Conservation (phyloP, 2,113 vertebrate species). For the Pipra filicauda region DNA sequence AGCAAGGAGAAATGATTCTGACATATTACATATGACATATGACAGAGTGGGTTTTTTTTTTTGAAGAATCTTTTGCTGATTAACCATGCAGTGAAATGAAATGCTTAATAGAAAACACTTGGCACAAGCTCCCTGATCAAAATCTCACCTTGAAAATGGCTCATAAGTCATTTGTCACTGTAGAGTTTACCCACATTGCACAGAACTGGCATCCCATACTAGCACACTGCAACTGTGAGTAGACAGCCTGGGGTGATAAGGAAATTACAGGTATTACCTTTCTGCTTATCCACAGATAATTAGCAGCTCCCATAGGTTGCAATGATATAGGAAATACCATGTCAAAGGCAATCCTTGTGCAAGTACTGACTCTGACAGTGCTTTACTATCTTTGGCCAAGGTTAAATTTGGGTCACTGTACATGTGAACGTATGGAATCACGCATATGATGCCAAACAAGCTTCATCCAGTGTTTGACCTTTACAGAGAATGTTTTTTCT, state of each 20-base stretch:
- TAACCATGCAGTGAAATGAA: constrained; percentile 57
- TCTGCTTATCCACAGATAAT: constrained; percentile 7
- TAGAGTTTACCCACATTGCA: neutral
- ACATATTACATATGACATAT: neutral
- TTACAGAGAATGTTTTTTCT: neutral
- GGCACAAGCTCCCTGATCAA: constrained; percentile 51
- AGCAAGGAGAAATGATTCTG: neutral
- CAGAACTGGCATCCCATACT: neutral
- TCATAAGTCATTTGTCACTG: constrained; percentile 32
- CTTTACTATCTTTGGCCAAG: neutral
- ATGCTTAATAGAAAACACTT: constrained; percentile 54
- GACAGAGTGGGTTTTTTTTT: constrained; percentile 20
- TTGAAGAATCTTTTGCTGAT: constrained; percentile 49
- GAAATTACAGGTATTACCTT: constrained; percentile 41
- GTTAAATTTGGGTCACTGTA: constrained; percentile 20
- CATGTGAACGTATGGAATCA: neutral
- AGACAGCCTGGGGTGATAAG: neutral
- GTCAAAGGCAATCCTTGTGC: constrained; percentile 21
- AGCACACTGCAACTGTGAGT: neutral
- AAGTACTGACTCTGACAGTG: neutral
- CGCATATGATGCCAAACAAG: neutral
- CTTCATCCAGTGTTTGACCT: neutral
- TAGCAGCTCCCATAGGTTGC: neutral
- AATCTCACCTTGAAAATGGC: constrained; percentile 63
- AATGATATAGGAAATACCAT: constrained; percentile 7